Evolutionary conservation across 92 coral and sea anemone species (phyloP), one percentile per base, ranked within the genome.

Genomic region (Porites lobata): DNA sequence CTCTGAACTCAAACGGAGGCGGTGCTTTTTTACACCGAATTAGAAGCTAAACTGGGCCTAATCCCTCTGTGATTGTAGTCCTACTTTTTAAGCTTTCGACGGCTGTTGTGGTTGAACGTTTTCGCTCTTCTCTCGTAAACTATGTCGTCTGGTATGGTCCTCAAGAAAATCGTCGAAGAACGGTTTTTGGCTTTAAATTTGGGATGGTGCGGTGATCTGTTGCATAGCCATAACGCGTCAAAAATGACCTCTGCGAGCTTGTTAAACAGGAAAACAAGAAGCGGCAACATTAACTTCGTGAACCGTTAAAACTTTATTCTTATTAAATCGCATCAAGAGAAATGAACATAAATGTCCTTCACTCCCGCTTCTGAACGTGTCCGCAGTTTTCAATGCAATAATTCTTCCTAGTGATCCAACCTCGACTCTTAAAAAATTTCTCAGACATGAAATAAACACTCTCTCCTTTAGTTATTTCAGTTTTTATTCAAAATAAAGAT

Each of bases 391-490:
- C 57, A 71, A 57, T 15, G 68, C 77, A 24, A 15, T 54, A 58
- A 29, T 56, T 71, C 17, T n/a, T 4, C 57, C 70, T 65, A 43
- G n/a, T 26, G 29, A 57, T 53, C 29, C 69, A 8, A 50, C 7
- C 61, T 19, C n/a, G 62, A 76, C 61, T 38, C 47, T 54, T 65
- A 66, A 75, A 75, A 80, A 54, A 69, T 20, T 85, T 75, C 72
- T 78, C 88, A 93, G 94, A 93, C 92, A 63, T 67, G 79, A 73
- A 78, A 86, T 92, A 92, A 90, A 94, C 96, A 94, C 86, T 57
- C 81, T 91, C 72, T 67, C 80, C 51, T 90, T 79, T 78, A 43
- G 65, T 83, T 88, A 84, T 82, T 88, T 82, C 65, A 62, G 94
- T 85, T 92, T 90, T 91, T 79, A 90, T 88, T 92, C 90, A 87